Conservation (phyloP, 2,113 vertebrate species). For the Dipodomys spectabilis region DNA sequence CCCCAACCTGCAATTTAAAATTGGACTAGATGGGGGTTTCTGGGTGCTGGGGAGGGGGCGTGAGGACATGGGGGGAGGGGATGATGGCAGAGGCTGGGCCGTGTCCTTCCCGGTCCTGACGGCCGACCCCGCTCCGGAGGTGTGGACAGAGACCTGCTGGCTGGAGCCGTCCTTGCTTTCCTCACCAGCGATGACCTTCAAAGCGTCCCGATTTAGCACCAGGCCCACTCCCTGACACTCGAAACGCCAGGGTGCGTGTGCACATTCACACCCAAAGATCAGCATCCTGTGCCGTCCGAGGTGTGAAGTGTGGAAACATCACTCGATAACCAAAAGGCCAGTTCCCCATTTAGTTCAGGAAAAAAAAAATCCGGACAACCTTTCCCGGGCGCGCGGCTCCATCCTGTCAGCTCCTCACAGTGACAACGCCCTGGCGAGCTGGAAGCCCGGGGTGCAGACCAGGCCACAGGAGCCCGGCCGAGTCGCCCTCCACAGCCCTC, state of each 20-base stretch:
- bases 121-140: too few relatives aligned
- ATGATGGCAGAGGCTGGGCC: background rate
- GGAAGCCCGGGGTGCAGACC: rapidly evolving
- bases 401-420: background rate
- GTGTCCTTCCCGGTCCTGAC: background rate
- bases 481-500: too few relatives aligned
- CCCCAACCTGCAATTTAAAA: background rate
- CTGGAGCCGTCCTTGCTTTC: background rate
- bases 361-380: slow-evolving; percentile 36
- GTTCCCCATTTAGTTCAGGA: slow-evolving; percentile 56
- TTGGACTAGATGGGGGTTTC: slow-evolving; percentile 26
- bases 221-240: slow-evolving; percentile 36
- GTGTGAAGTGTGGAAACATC: slow-evolving; percentile 57
- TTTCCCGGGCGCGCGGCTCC: background rate
- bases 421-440: rapidly evolving
- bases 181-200: slow-evolving; percentile 57
- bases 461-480: background rate
- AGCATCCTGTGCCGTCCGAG: background rate
- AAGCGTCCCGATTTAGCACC: slow-evolving; percentile 52
- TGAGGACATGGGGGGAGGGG: background rate
- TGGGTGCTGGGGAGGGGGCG: background rate
- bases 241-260: background rate
- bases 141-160: background rate
- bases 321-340: slow-evolving; percentile 61
- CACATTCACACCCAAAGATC: slow-evolving; percentile 4